Evolutionary conservation across 2,113 vertebrate species (phyloP).

Genomic region (Cottus gobio): DNA sequence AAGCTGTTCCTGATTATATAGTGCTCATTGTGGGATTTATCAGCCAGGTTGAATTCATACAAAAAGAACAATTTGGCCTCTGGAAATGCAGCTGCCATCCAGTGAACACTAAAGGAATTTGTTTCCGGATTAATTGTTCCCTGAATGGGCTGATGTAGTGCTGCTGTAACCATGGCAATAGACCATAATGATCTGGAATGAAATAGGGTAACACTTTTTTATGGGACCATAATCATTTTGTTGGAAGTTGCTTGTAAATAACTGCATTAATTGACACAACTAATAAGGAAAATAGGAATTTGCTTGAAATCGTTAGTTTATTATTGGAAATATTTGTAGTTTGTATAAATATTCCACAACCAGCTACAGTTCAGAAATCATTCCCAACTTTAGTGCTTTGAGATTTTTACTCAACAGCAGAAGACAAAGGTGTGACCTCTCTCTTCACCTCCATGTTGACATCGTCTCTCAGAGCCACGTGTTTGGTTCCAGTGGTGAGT

Average conservation of each 20-base stretch:
- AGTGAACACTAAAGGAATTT: neutral
- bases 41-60: neutral
- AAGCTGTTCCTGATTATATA: neutral
- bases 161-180: slow-evolving; percentile 1
- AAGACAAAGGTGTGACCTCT: slow-evolving; percentile 5
- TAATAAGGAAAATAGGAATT: neutral
- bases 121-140: neutral
- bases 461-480: slow-evolving; percentile 10
- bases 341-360: neutral
- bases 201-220: neutral
- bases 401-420: neutral
- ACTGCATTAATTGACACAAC: neutral
- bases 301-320: neutral
- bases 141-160: neutral
- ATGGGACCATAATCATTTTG: neutral
- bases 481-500: slow-evolving; percentile 23
- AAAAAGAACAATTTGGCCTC: neutral
- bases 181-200: neutral
- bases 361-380: neutral
- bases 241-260: neutral
- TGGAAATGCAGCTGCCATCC: neutral
- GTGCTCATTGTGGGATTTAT: neutral
- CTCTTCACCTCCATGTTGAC: slow-evolving; percentile 9
- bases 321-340: neutral
- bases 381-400: neutral